A percentile compares a stretch with the other conserved stretches of the same genome.
Evolutionary conservation across 2,888 invertebrate species (phyloP).

Genomic region (Leucoptera coffeella): DNA sequence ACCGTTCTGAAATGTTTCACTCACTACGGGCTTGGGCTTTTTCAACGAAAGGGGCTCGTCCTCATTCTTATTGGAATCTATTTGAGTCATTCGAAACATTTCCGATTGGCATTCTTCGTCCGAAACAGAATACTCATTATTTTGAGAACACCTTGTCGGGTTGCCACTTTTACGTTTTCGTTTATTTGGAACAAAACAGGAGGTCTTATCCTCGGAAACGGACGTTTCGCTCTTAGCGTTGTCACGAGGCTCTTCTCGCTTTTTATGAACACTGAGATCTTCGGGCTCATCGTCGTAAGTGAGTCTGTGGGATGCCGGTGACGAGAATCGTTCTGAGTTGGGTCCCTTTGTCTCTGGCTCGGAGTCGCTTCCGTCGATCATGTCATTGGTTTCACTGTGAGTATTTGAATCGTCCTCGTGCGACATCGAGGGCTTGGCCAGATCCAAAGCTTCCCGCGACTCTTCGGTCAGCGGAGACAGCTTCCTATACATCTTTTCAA

Average conservation of each 20-base stretch:
- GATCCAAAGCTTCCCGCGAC: conserved; percentile 24
- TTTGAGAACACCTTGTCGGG: conserved; percentile 67
- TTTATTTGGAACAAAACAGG: conserved; percentile 52
- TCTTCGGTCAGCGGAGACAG: conserved; percentile 25
- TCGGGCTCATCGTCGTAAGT: conserved; percentile 57
- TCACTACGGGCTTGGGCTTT: conserved; percentile 38
- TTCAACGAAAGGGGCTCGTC: conserved; percentile 42
- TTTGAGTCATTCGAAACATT: conserved; percentile 35
- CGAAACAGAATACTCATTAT: conserved; percentile 38
- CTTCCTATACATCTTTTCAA: conserved; percentile 47
- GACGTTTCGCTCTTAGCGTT: conserved; percentile 27
- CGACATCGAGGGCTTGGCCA: conserved; percentile 18
- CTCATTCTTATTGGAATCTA: conserved; percentile 27
- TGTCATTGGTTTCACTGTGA: conserved; percentile 30
- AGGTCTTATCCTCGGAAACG: conserved; percentile 37
- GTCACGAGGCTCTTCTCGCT: conserved; percentile 41
- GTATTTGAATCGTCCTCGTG: conserved; percentile 28
- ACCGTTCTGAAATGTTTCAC: conserved; percentile 40
- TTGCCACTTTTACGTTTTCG: conserved; percentile 78
- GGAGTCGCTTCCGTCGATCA: conserved; percentile 13
- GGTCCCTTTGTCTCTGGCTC: conserved; percentile 26
- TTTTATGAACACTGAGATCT: conserved; percentile 63
- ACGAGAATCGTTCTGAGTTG: conserved; percentile 14
- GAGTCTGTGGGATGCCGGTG: conserved; percentile 22
- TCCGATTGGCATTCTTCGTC: conserved; percentile 41